Evolutionary conservation across 2,888 invertebrate species (phyloP).

Genomic region (Micropterix aruncella): DNA sequence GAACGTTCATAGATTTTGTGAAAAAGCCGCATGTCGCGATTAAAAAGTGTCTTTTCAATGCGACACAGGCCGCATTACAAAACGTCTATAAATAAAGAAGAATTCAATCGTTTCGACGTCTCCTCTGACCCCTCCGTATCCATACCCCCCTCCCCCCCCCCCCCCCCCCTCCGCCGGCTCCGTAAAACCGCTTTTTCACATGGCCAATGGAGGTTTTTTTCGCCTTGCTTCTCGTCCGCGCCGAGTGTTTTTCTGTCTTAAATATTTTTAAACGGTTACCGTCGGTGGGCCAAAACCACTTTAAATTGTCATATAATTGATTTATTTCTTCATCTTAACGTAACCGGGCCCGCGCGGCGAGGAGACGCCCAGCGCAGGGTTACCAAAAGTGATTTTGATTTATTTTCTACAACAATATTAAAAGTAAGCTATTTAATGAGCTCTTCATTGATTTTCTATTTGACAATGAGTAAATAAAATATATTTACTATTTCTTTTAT

Average conservation of each 20-base stretch:
- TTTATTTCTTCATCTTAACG: conserved; percentile 35
- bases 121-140: background rate
- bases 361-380: background rate
- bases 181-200: background rate
- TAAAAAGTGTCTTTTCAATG: too few species aligned
- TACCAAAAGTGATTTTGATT: conserved; percentile 2
- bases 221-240: background rate
- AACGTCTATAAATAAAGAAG: background rate
- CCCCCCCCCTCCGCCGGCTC: background rate
- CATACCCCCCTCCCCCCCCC: background rate
- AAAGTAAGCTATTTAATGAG: too few species aligned
- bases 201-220: background rate
- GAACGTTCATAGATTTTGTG: too few species aligned
- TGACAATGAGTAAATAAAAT: too few species aligned
- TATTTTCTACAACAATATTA: background rate
- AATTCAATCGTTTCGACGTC: background rate
- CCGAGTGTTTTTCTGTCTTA: conserved; percentile 16
- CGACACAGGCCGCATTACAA: too few species aligned
- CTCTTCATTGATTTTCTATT: too few species aligned
- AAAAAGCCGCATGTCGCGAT: too few species aligned
- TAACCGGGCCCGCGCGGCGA: conserved; percentile 3
- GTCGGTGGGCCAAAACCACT: conserved; percentile 42
- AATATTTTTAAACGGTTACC: conserved; percentile 44
- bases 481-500: too few species aligned
- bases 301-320: conserved; percentile 44